Evolutionary conservation across 2,113 vertebrate species (phyloP).

Genomic region (Pungitius pungitius): DNA sequence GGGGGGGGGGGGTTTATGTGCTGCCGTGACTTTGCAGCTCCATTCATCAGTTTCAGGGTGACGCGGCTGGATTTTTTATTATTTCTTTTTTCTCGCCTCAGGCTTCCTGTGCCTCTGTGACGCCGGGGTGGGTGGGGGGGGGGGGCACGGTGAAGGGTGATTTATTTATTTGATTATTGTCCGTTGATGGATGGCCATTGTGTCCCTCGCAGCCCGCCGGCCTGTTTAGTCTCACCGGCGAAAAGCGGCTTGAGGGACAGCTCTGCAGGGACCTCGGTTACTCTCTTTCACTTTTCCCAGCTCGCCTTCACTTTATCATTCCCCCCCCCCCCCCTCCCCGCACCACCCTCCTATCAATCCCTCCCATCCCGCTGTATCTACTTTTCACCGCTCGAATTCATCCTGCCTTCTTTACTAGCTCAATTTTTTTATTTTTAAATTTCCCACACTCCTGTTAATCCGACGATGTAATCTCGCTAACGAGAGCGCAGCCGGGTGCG

Average conservation of each 20-base stretch:
- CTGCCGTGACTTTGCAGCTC: constrained; percentile 36
- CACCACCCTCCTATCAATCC: constrained; percentile 26
- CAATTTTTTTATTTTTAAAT: not conserved
- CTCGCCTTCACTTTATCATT: constrained; percentile 57
- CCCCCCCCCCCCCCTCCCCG: constrained; percentile 18
- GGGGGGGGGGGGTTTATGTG: constrained; percentile 7
- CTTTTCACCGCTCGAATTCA: constrained; percentile 28
- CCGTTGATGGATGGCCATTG: constrained; percentile 74
- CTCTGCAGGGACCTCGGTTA: constrained; percentile 53
- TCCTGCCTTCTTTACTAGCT: not conserved
- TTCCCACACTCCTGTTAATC: constrained; percentile 16
- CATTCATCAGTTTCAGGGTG: constrained; percentile 48
- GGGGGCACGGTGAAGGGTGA: constrained; percentile 53
- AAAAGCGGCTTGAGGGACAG: constrained; percentile 71
- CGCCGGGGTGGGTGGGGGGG: constrained; percentile 17
- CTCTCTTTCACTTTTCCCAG: constrained; percentile 60
- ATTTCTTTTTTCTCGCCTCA: constrained; percentile 19
- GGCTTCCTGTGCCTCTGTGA: constrained; percentile 36
- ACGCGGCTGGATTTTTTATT: constrained; percentile 36
- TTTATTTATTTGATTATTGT: constrained; percentile 79
- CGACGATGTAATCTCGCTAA: constrained; percentile 55
- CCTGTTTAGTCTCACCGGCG: constrained; percentile 62
- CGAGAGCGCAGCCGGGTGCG: constrained; percentile 31
- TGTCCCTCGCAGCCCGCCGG: constrained; percentile 57
- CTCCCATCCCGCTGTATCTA: constrained; percentile 21